Evolutionary conservation across 2,888 invertebrate species (phyloP).

Genomic region (Coenonympha glycerion): DNA sequence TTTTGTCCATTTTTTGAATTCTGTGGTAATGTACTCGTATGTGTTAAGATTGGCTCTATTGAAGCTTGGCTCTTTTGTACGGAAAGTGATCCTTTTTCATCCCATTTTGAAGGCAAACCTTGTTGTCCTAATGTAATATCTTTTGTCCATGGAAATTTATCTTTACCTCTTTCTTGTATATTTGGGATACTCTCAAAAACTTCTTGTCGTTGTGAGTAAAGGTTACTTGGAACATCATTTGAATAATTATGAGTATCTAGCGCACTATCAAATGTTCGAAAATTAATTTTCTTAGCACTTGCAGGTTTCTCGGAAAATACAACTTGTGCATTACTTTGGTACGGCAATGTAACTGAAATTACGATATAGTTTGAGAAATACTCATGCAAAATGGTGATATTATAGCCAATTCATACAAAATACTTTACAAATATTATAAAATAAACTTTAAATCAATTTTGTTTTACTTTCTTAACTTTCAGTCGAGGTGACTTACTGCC

Average conservation of each 20-base stretch:
- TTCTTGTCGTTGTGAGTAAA: neutral
- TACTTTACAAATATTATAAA: no score
- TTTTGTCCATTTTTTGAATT: neutral
- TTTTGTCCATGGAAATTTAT: neutral
- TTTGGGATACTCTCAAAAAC: neutral
- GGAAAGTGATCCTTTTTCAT: neutral
- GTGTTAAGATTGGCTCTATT: neutral
- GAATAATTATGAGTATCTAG: neutral
- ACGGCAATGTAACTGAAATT: neutral
- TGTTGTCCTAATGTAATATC: neutral
- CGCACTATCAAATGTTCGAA: neutral
- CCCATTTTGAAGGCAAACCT: neutral
- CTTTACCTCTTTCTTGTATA: neutral
- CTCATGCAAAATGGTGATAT: no score
- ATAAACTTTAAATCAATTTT: no score
- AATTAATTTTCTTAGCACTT: neutral
- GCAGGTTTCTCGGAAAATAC: neutral
- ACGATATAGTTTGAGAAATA: neutral
- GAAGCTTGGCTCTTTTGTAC: neutral
- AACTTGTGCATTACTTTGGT: neutral
- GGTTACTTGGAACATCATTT: neutral
- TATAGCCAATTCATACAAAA: neutral
- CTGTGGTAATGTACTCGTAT: neutral
- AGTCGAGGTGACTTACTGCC: no score
- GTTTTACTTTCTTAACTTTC: no score